These are phyloP conservation scores for Scolopax mira DNA, from an alignment of 2,113 vertebrate genomes.

Conservation along the genomic window DNA sequence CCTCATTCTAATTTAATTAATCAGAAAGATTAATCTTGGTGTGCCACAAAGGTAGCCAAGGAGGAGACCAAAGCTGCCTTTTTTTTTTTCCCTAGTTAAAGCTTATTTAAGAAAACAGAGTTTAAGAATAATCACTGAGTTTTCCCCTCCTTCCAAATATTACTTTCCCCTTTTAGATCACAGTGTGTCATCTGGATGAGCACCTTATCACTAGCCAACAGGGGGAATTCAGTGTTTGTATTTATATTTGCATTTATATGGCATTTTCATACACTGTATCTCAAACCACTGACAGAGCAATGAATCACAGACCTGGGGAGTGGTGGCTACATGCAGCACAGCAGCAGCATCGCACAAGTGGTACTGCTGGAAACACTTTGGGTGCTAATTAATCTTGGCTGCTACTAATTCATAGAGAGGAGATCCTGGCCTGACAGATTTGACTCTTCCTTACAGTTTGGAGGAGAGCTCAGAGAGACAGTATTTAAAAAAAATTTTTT, in stretches of 20 bases:
- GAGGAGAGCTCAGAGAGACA: background rate
- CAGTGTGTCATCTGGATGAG: slow-evolving; percentile 74
- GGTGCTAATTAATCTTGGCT: slow-evolving; percentile 74
- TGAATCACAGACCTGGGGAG: slow-evolving; percentile 74
- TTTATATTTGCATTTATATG: slow-evolving; percentile 83
- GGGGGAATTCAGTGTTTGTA: slow-evolving; percentile 69
- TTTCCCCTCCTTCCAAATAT: slow-evolving; percentile 23
- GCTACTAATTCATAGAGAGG: slow-evolving; percentile 55
- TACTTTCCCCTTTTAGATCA: slow-evolving; percentile 72
- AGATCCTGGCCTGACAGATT: slow-evolving; percentile 5
- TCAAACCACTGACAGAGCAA: slow-evolving; percentile 75
- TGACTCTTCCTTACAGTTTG: background rate
- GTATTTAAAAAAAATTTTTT: background rate
- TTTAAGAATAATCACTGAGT: slow-evolving; percentile 36
- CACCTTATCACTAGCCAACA: slow-evolving; percentile 78
- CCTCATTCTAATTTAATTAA: slow-evolving; percentile 50
- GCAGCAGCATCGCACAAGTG: background rate
- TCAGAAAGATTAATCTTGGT: background rate
- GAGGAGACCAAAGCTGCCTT: background rate
- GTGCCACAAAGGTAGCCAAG: background rate
- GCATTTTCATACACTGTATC: slow-evolving; percentile 75
- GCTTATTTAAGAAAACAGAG: slow-evolving; percentile 4
- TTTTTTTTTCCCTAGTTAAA: background rate
- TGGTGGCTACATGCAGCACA: slow-evolving; percentile 35
- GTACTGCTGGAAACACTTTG: slow-evolving; percentile 7